Base-by-base conservation (phyloP, 2,113 vertebrate genomes). In the Petroica traversi region DNA sequence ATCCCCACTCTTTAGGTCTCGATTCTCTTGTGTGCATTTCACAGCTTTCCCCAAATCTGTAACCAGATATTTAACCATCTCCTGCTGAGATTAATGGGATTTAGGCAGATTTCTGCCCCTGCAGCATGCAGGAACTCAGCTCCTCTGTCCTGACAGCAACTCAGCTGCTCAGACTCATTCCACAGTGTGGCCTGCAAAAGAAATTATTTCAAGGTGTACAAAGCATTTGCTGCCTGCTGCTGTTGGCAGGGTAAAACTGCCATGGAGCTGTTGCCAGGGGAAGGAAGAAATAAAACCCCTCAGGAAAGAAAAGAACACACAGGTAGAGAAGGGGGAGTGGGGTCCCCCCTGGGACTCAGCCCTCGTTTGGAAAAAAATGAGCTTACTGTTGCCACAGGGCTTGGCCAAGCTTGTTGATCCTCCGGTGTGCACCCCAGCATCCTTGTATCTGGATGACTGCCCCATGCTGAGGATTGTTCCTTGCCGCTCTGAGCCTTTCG, bases 241-340 rank as follows among this genome's bases (percentile, higher is more conserved):
- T 96, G 94, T 97, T 88, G 97, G 97, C 97, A 97, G 96, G 96
- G 84, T 97, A 98, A 98, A 88, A 98, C 96, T 97, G 93, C 91
- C 90, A 88, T 51, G 92, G 92, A 97, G 48, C 24, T 66, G 36
- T 25, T 84, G 75, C 74, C 85, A 93, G 51, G 33, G 68, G 26
- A 79, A 86, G 34, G 20, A 61, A 95, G 77, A 64, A 38, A 25
- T 48, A 40, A 80, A 84, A 68, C 20, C 52, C 69, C 46, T 38
- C 4, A 2, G 76, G 72, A 87, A 29, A 43, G 43, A 48, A 72
- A 83, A 41, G 91, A 91, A 95, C 69, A 85, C 73, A 83, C 69
- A 85, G 80, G 87, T 89, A 82, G 74, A 96, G 61, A 94, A 81
- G 43, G n/a, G 29, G 12, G 29, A 92, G 34, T 1, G 1, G 20